A percentile compares a stretch with the other conserved stretches of the same genome.
phyloP scores from a whole-genome alignment of 1,140 invertebrate genomes.

The Papilio xuthus region DNA sequence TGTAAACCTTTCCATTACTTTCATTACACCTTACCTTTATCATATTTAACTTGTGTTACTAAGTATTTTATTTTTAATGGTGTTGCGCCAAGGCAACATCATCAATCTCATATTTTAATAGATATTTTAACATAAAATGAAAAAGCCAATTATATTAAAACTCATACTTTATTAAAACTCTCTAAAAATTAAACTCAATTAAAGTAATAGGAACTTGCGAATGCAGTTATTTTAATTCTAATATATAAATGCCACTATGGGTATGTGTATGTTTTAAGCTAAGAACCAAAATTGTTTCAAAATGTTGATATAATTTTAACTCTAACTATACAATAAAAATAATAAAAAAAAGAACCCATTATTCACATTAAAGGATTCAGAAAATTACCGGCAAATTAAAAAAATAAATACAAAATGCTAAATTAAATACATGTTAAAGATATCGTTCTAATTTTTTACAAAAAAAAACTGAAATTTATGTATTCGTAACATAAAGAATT shows the following conservation, averaged over 20 bases:
- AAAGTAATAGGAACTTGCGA: slow-evolving; percentile 66
- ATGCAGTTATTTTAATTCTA: slow-evolving; percentile 50
- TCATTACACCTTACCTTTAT: no score
- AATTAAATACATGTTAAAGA: no score
- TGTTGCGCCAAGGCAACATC: no score
- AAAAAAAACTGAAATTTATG: no score
- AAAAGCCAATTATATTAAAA: background rate
- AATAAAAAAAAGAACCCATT: background rate
- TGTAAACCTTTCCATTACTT: no score
- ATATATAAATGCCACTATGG: slow-evolving; percentile 56
- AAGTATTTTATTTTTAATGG: no score
- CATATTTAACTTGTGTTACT: no score
- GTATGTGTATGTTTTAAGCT: background rate
- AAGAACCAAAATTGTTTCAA: background rate
- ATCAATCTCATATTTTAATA: no score
- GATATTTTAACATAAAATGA: background rate
- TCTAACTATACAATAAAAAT: background rate
- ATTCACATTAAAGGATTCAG: background rate
- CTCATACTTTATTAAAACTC: slow-evolving; percentile 30
- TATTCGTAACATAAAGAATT: no score
- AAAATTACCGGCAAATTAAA: no score
- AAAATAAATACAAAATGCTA: no score
- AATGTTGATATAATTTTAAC: background rate
- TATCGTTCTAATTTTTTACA: no score
- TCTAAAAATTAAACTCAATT: slow-evolving; percentile 53